Conservation (phyloP, 2,797 vertebrate species). For the Cryptoblepharus egeriae region DNA sequence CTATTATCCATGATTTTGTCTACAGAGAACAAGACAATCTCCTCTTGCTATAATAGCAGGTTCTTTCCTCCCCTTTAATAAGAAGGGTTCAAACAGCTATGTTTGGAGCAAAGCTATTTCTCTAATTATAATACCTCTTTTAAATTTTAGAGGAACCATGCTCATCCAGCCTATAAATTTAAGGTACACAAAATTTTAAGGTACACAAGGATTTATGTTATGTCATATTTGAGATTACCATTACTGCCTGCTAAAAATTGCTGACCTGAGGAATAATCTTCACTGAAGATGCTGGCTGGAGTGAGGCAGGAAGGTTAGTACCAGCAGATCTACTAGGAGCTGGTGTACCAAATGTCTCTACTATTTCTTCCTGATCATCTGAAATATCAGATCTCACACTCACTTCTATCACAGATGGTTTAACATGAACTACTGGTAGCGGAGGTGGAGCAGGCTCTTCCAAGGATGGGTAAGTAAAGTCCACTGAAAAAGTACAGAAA, state of each 20-base stretch:
- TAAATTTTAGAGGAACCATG: neutral
- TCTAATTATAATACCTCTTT: neutral
- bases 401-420: slow-evolving; percentile 67
- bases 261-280: slow-evolving; percentile 89
- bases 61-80: neutral
- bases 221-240: neutral
- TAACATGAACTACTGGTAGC: slow-evolving; percentile 67
- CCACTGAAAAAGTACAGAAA: slow-evolving; percentile 80
- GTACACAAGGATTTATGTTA: neutral
- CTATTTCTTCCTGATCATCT: slow-evolving; percentile 70
- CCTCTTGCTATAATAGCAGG: no score
- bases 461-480: slow-evolving; percentile 94
- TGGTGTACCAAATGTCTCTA: slow-evolving; percentile 59
- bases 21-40: neutral
- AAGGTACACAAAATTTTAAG: no score
- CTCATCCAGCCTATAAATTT: neutral
- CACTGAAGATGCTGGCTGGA: slow-evolving; percentile 72
- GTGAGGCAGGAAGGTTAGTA: slow-evolving; percentile 43
- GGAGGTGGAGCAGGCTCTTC: slow-evolving; percentile 83
- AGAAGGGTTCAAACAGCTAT: neutral
- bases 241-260: neutral
- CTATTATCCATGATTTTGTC: neutral
- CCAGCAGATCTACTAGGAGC: slow-evolving; percentile 56
- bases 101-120: neutral
- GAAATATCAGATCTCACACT: slow-evolving; percentile 70